Conservation (phyloP, 2,888 invertebrate genomes). For the Eustalomyia histrio region DNA sequence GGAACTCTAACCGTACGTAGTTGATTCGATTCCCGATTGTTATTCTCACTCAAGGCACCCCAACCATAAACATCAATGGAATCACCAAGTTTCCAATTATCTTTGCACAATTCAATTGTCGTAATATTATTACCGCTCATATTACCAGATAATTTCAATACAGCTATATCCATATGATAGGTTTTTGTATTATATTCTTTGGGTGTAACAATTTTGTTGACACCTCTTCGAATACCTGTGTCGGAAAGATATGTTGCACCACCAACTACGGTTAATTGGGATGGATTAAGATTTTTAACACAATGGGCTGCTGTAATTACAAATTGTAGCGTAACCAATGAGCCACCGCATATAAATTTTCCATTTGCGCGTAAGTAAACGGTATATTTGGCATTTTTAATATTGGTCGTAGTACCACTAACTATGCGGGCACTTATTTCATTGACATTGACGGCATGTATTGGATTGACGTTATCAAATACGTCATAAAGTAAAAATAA, state of each 20-base stretch:
- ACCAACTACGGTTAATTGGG: constrained; percentile 65
- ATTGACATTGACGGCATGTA: constrained; percentile 9
- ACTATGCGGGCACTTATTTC: constrained; percentile 70
- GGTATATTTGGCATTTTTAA: constrained; percentile 55
- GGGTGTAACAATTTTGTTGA: constrained; percentile 66
- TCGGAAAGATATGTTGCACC: constrained; percentile 66
- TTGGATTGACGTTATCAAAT: not conserved
- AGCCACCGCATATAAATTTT: constrained; percentile 64
- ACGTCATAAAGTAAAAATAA: not conserved
- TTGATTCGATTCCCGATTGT: constrained; percentile 68
- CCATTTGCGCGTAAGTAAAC: constrained; percentile 61
- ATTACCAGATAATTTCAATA: constrained; percentile 65
- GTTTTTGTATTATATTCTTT: constrained; percentile 67
- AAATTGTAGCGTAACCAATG: constrained; percentile 54
- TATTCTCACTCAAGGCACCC: constrained; percentile 71
- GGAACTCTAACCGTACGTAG: constrained; percentile 72
- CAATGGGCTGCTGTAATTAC: constrained; percentile 65
- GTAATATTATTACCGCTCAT: constrained; percentile 69
- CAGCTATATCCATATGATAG: constrained; percentile 69
- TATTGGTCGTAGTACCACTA: constrained; percentile 64
- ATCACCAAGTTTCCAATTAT: constrained; percentile 68
- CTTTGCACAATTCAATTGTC: constrained; percentile 68
- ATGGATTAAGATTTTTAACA: constrained; percentile 53
- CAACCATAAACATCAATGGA: constrained; percentile 73
- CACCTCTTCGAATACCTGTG: constrained; percentile 33